phyloP scores from a whole-genome alignment of 92 coral and sea anemone species.

The Nematostella vectensis region DNA sequence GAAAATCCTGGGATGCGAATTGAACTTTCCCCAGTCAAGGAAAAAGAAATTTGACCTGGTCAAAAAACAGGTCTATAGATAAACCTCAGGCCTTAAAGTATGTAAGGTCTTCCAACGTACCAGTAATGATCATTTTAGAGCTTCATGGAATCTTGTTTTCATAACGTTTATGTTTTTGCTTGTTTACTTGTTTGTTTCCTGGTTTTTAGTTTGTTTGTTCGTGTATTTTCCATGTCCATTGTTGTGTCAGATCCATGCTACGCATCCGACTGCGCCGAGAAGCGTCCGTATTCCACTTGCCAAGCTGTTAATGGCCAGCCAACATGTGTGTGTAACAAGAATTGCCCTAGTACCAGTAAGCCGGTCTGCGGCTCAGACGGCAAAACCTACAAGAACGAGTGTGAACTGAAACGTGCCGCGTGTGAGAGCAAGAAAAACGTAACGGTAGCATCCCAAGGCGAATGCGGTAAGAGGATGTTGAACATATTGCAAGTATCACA shows the following conservation, averaged over 20 bases:
- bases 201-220: neutral
- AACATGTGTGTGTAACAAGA: conserved; percentile 9
- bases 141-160: neutral
- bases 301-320: conserved; percentile 10
- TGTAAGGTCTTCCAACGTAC: neutral
- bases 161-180: too few relatives aligned
- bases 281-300: conserved; percentile 4
- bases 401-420: conserved; percentile 10
- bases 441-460: neutral
- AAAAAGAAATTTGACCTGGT: too few relatives aligned
- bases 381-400: conserved; percentile 12
- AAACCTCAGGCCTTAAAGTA: neutral
- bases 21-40: too few relatives aligned
- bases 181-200: too few relatives aligned
- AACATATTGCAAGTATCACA: too few relatives aligned
- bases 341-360: conserved; percentile 2
- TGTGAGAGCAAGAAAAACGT: conserved; percentile 6
- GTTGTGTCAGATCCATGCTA: conserved; percentile 6
- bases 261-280: neutral
- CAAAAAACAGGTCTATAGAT: too few relatives aligned
- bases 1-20: too few relatives aligned
- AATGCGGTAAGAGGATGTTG: conserved; percentile 10
- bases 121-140: neutral
- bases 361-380: conserved; percentile 22
- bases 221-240: neutral